Base-by-base conservation (phyloP, 2,888 invertebrate genomes). In the Folsomia manolachei region DNA sequence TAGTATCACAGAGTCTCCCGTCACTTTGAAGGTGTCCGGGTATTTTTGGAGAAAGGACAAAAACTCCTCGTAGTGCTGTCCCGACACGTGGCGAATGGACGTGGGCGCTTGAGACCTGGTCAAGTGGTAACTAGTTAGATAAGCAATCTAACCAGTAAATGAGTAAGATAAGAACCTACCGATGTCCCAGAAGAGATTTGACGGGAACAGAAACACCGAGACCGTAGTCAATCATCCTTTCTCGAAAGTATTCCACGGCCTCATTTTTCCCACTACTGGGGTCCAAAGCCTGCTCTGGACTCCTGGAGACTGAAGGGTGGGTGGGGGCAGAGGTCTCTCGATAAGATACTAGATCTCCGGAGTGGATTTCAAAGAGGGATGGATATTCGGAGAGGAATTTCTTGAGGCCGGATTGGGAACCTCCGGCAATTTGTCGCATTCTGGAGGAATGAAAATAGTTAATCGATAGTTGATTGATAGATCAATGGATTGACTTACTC, bases 371-470 rank as follows among this genome's bases (percentile, higher is more conserved):
- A 87, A 99, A 99, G 83, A 99, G 88, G 77, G 95, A 92, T 81
- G 99, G 98, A 88, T 97, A 97, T 84, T 97, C 95, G 71, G 91
- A 88, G 83, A 99, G 89, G 86, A 99, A 99, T 86, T 97, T 97
- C 85, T 95, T 95, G 74, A 99, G 88, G 71, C 98, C 95, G 82
- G 94, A 94, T 86, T 97, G 97, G 81, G 95, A 96, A 81, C 96
- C 96, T 80, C 97, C 87, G 65, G 86, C 86, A 62, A 87, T 85
- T 76, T 76, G 74, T 1, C 74, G 72, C 76, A 76, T 76, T 64
- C 73, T 73, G 14, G 9, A 27, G 25, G n/a, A 52, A 7, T 25
- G 19, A 2, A 64, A 19, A 64, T 21, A 19, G 9, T 63, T 63
- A 63, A 25, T 63, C 7, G 63, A 51, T 81, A 94, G 11, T 26